These are phyloP conservation scores for Schizopygopsis pylzovi DNA, from an alignment of 2,797 vertebrate species.

Conservation along the genomic window DNA sequence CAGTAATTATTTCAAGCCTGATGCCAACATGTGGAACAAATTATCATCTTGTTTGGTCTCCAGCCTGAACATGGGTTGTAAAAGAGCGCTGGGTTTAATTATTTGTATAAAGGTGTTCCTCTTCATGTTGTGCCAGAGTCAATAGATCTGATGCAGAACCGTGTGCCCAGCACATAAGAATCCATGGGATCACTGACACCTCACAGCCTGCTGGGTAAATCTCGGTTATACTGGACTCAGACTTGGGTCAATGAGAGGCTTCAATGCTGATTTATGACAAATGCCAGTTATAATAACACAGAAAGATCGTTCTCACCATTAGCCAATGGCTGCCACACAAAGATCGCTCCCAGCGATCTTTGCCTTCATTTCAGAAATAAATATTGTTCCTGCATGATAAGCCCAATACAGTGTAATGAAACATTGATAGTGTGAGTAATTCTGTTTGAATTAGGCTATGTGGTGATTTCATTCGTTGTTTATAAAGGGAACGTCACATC, in stretches of 20 bases:
- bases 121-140: constrained; percentile 56
- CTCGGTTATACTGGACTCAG: constrained; percentile 65
- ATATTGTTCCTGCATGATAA: background rate
- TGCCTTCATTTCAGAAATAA: background rate
- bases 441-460: background rate
- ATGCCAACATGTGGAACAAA: constrained; percentile 55
- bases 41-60: constrained; percentile 50
- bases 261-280: constrained; percentile 69
- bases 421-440: background rate
- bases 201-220: constrained; percentile 71
- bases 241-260: constrained; percentile 71
- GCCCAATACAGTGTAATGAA: background rate
- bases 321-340: constrained; percentile 5
- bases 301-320: constrained; percentile 30
- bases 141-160: constrained; percentile 48
- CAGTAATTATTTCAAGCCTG: background rate
- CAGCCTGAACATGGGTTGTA: constrained; percentile 41
- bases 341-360: background rate
- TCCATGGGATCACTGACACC: constrained; percentile 43
- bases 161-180: constrained; percentile 46
- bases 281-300: constrained; percentile 65
- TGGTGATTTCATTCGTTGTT: background rate
- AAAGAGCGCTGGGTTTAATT: constrained; percentile 55
- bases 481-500: background rate
- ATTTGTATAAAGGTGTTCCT: constrained; percentile 51